A percentile compares a stretch with the other conserved stretches of the same genome.
Conservation (phyloP, 2,797 vertebrate genomes). For the Antennarius maculatus region DNA sequence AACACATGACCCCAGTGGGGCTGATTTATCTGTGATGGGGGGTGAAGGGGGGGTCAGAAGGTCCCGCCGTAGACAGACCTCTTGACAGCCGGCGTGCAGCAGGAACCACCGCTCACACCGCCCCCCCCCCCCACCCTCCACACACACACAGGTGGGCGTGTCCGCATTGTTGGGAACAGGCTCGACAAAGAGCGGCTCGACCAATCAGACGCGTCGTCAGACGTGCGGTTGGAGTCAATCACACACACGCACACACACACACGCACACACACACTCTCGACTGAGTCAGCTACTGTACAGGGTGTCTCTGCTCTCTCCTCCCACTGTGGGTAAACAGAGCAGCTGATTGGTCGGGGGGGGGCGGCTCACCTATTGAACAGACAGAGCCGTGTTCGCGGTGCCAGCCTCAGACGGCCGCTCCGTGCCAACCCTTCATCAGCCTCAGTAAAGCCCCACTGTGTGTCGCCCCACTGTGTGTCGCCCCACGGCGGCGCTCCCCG, state of each 20-base stretch:
- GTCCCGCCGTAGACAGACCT: too few species aligned
- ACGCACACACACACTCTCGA: slow-evolving; percentile 21
- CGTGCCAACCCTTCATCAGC: slow-evolving; percentile 79
- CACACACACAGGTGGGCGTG: neutral
- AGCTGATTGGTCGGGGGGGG: slow-evolving; percentile 53
- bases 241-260: slow-evolving; percentile 41
- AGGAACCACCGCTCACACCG: neutral
- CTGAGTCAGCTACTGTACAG: slow-evolving; percentile 65
- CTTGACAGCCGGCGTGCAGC: too few species aligned
- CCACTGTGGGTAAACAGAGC: slow-evolving; percentile 64
- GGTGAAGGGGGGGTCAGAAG: too few species aligned
- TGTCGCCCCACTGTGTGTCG: slow-evolving; percentile 53
- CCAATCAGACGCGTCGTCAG: slow-evolving; percentile 24
- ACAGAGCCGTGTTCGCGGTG: slow-evolving; percentile 55
- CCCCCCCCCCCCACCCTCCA: neutral
- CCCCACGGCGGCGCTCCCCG: slow-evolving; percentile 49
- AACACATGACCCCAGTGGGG: too few species aligned
- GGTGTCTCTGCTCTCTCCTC: slow-evolving; percentile 43
- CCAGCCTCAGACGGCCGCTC: slow-evolving; percentile 51
- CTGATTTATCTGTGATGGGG: too few species aligned
- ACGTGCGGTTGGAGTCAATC: slow-evolving; percentile 14
- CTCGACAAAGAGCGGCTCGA: neutral
- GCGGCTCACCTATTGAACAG: slow-evolving; percentile 66
- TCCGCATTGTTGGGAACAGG: neutral
- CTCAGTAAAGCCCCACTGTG: slow-evolving; percentile 66